phyloP scores from a whole-genome alignment of 2,888 invertebrate species.

The Clusia tigrina region DNA sequence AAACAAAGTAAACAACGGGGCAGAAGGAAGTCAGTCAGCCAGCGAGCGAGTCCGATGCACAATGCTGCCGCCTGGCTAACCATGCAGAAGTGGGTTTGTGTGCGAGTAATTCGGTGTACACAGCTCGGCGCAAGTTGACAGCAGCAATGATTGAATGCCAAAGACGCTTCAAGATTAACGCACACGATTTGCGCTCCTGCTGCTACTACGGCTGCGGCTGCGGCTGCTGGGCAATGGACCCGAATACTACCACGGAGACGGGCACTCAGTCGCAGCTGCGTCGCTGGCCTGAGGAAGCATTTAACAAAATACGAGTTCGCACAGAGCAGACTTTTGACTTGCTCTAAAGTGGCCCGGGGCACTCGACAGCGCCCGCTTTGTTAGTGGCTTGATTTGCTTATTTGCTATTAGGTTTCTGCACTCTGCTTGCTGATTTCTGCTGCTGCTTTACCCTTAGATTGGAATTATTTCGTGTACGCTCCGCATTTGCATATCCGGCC shows the following conservation, averaged over 20 bases:
- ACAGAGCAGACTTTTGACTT: too few relatives aligned
- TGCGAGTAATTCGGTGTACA: not conserved
- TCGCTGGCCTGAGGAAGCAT: too few relatives aligned
- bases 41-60: not conserved
- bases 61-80: not conserved
- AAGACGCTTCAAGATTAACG: not conserved
- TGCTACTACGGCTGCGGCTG: not conserved
- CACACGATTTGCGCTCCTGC: not conserved
- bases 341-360: too few relatives aligned
- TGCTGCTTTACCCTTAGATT: not conserved
- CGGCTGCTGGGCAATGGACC: not conserved
- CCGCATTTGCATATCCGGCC: not conserved
- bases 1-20: not conserved
- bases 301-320: too few relatives aligned
- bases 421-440: not conserved
- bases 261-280: not conserved
- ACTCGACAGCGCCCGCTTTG: too few relatives aligned
- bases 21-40: not conserved
- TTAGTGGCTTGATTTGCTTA: too few relatives aligned
- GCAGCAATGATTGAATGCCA: conserved; percentile 28
- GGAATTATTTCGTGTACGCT: not conserved
- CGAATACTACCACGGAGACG: conserved; percentile 6
- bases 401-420: not conserved
- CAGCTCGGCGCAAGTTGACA: conserved; percentile 21
- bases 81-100: not conserved